These are phyloP conservation scores for Neoascia interrupta DNA, from an alignment of 2,888 invertebrate species.

Conservation along the genomic window DNA sequence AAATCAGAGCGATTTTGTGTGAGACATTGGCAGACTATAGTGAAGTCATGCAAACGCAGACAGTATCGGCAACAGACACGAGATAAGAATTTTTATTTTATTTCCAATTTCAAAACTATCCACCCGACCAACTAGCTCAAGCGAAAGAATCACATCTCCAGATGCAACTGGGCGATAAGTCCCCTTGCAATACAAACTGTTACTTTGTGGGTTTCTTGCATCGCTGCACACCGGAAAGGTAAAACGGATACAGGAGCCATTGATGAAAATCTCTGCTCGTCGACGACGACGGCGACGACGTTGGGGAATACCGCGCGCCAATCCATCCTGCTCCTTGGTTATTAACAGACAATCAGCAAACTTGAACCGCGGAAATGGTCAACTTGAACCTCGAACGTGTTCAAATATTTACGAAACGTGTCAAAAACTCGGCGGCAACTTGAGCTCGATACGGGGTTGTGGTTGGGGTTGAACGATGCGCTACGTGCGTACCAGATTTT, in stretches of 20 bases:
- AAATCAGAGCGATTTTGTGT: too few relatives aligned
- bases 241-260: conserved; percentile 46
- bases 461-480: conserved; percentile 31
- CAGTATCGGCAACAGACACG: too few relatives aligned
- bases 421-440: conserved; percentile 73
- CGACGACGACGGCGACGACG: background rate
- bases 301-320: background rate
- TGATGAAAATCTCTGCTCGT: conserved; percentile 20
- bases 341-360: conserved; percentile 66
- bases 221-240: conserved; percentile 45
- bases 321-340: conserved; percentile 22
- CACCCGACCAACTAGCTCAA: background rate
- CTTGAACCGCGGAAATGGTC: conserved; percentile 69
- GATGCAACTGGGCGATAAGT: conserved; percentile 26
- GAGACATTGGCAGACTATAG: too few relatives aligned
- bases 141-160: conserved; percentile 30
- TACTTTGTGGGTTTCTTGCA: conserved; percentile 26
- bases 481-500: background rate
- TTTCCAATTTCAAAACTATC: too few relatives aligned
- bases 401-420: conserved; percentile 79
- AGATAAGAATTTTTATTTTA: too few relatives aligned
- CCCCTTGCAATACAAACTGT: conserved; percentile 8
- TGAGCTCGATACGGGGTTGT: conserved; percentile 1
- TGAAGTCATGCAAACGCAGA: too few relatives aligned
- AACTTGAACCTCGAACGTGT: conserved; percentile 73